Base-by-base conservation (phyloP, 2,888 invertebrate genomes). In the Sericinus montela region DNA sequence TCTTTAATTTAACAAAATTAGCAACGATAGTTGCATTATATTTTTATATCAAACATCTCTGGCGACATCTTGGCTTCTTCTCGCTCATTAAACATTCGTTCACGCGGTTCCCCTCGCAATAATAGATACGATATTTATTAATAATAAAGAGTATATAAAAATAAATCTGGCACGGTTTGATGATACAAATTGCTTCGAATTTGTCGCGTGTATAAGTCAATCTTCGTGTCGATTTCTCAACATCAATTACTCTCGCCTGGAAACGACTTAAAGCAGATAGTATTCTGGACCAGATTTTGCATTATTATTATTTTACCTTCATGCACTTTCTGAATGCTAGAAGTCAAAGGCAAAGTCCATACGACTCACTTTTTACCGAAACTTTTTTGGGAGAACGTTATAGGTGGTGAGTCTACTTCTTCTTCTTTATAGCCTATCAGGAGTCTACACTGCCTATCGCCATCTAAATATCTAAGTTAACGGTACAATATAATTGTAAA, bases 161-260 rank as follows among this genome's bases (percentile, higher is more conserved):
- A 35, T 35, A 35, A 9, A 7, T 15, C 35, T 15, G 35, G 35
- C 15, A 1, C 35, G 69, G 64, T 6, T 67, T 54, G 69, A 67
- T 72, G 69, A 71, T 60, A 53, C 55, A 55, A 62, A 59, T 61
- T 15, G 15, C 35, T 35, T 30, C 9, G 11, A 30, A 30, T 30
- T 30, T 30, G 30, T 30, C 30, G n/a, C 9, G 5, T 8, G 15
- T 35, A 10, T 10, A 8, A 15, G 14, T 35, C 32, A 32, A 32
- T 32, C 32, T 32, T n/a, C 32, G 11, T 5, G 11, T 32, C 32
- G 7, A 32, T 32, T 32, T 11, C n/a, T 30, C 11, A 11, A 11
- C 11, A 11, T 11, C 11, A 32, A 11, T 11, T 32, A 3, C 13
- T 19, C n/a, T 19, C 19, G 3, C 5, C 5, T 19, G 19, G 5